Base-by-base conservation (phyloP, 2,797 vertebrate genomes). In the Dicrostonyx torquatus region DNA sequence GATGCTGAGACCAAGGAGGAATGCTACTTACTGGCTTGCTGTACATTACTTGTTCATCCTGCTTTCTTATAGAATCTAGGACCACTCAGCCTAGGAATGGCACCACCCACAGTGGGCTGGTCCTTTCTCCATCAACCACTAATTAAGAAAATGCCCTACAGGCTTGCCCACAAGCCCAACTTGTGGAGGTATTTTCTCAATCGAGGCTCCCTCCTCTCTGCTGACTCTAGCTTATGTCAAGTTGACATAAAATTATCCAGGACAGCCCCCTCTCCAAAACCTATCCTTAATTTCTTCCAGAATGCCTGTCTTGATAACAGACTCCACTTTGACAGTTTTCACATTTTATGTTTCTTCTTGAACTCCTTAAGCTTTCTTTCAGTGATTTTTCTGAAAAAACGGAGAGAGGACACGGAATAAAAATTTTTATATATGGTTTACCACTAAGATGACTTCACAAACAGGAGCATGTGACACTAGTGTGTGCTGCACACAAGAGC, bases 341-440 rank as follows among this genome's bases (percentile, higher is more conserved):
- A 92, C 22, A 90, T 92, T 83, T 90, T 34, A 29, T 1, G 1
- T 2, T 11, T 50, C 34, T 26, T 24, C 60, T 86, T 80, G 66
- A 77, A 85, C 20, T 31, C 55, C 45, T 37, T 9, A 79, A 17
- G 9, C 73, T 92, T 48, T 82, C 83, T 40, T 50, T 78, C n/a
- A 76, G 22, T 70, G 13, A 89, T 53, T 95, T 94, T 94, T 89
- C 86, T 85, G 76, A 50, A 92, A 96, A 95, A 34, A 31, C 55
- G 34, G 12, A 82, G 86, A 91, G 87, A 40, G 83, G 43, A 84
- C 34, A 80, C 45, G 22, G 55, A 89, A 89, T 91, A 90, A 80
- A 91, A 73, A 87, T 72, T 64, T 87, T 40, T 79, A 37, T n/a
- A 31, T 53, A 76, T 2, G 83, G 48, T 29, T 89, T 76, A 53